phyloP scores from a whole-genome alignment of 2,888 invertebrate species.

The Amphipyra berbera region DNA sequence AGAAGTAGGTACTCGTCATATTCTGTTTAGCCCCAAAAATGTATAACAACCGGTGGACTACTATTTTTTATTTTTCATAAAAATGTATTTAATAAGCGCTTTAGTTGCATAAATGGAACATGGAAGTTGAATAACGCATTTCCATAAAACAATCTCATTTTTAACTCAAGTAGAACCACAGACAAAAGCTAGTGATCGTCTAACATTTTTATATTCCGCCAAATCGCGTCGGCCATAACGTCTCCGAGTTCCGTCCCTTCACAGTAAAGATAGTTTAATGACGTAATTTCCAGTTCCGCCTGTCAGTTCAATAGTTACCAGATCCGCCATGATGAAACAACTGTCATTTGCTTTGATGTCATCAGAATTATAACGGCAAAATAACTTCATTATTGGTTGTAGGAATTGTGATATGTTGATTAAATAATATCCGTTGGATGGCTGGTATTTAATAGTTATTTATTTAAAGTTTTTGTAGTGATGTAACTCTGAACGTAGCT shows the following conservation, averaged over 20 bases:
- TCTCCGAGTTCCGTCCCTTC: conserved; percentile 51
- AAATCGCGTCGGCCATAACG: conserved; percentile 45
- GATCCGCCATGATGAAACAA: conserved; percentile 58
- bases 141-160: too few species aligned
- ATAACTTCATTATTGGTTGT: conserved; percentile 50
- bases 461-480: conserved; percentile 20
- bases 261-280: conserved; percentile 58
- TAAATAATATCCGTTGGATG: conserved; percentile 44
- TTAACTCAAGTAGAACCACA: conserved; percentile 4
- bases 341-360: conserved; percentile 53
- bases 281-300: conserved; percentile 60
- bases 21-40: too few species aligned
- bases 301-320: conserved; percentile 48
- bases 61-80: too few species aligned
- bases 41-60: too few species aligned
- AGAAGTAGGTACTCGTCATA: too few species aligned
- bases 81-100: too few species aligned
- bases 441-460: conserved; percentile 26
- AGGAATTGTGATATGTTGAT: conserved; percentile 51
- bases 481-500: conserved; percentile 12
- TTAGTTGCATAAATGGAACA: too few species aligned
- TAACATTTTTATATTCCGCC: conserved; percentile 25
- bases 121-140: too few species aligned
- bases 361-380: conserved; percentile 50
- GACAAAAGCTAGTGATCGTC: conserved; percentile 13